Base-by-base conservation (phyloP, 1,140 invertebrate species). In the Arctopsyche grandis region DNA sequence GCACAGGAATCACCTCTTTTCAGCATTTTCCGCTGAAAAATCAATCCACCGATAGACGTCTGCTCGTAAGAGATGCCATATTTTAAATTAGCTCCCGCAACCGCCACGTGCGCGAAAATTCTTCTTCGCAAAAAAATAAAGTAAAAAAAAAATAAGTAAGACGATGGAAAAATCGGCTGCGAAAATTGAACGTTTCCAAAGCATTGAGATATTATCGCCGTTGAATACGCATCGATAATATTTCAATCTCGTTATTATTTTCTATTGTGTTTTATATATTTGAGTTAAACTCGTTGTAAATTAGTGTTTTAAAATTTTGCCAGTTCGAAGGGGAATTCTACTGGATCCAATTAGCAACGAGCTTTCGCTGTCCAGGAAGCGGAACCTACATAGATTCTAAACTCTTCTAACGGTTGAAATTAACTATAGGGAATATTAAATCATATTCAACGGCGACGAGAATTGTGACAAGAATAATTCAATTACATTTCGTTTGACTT, bases 281-380 rank as follows among this genome's bases (percentile, higher is more conserved):
- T 38, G 29, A 38, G 7, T 1, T 1, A 1, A 38, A 4, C 7
- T 38, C 29, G 29, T n/a, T 38, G 29, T 38, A 77, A 78, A 78
- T n/a, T n/a, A n/a, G 71, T 71, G 66, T 78, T 73, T 60, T 63
- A 79, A 66, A 69, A 79, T 74, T 74, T 79, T 79, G 9, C 77
- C 10, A 52, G 19, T 5, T 66, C 26, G 38, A 38, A 43, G 63
- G 44, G 46, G 24, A n/a, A 16, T 22, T 44, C 52, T 24, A 3
- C 22, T 12, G 48, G 46, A 79, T 74, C 74, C 78, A 79, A 79
- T 79, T 79, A 79, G 56, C 21, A 38, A 1, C 38, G 77, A 56
- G 78, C 70, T 58, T 71, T 71, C 38, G 44, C 66, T 24, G 43
- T n/a, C 66, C 75, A 22, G 29, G 24, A 69, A 22, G 48, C 29